These are phyloP conservation scores for Premnoplex brunnescens DNA, from an alignment of 2,797 vertebrate species.

Conservation along the genomic window DNA sequence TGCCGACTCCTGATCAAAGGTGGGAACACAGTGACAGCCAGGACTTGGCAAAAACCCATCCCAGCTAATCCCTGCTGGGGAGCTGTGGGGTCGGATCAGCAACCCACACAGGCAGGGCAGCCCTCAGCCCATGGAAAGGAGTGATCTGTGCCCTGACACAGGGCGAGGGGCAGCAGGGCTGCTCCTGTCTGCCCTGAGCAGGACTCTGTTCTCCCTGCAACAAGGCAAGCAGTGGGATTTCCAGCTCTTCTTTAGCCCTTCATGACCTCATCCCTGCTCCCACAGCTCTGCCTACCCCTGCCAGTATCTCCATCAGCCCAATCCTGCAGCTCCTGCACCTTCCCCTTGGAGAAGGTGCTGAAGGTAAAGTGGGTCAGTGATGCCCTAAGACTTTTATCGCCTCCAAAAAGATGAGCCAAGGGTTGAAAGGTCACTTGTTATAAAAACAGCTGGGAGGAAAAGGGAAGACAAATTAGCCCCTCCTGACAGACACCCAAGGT, in stretches of 20 bases:
- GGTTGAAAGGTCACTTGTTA: not conserved
- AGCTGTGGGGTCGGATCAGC: not conserved
- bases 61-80: constrained; percentile 3
- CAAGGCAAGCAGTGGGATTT: not conserved
- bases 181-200: fast-evolving
- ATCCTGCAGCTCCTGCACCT: not conserved
- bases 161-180: not conserved
- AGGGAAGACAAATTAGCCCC: not conserved
- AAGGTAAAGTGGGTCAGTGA: fast-evolving
- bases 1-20: constrained; percentile 79
- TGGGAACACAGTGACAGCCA: constrained; percentile 73
- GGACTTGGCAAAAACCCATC: constrained; percentile 63
- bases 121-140: fast-evolving
- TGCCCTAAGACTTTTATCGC: not conserved
- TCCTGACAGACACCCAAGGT: fast-evolving
- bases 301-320: not conserved
- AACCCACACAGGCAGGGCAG: not conserved
- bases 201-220: fast-evolving
- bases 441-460: not conserved
- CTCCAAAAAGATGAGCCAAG: not conserved
- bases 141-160: fast-evolving
- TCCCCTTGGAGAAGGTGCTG: not conserved
- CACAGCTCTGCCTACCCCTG: not conserved
- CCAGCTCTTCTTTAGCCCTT: not conserved
- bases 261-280: not conserved